Percentiles rank a stretch among this genome's conserved stretches.
Conservation (phyloP, 2,113 vertebrate species). For the Forbesichthys papilliferus region DNA sequence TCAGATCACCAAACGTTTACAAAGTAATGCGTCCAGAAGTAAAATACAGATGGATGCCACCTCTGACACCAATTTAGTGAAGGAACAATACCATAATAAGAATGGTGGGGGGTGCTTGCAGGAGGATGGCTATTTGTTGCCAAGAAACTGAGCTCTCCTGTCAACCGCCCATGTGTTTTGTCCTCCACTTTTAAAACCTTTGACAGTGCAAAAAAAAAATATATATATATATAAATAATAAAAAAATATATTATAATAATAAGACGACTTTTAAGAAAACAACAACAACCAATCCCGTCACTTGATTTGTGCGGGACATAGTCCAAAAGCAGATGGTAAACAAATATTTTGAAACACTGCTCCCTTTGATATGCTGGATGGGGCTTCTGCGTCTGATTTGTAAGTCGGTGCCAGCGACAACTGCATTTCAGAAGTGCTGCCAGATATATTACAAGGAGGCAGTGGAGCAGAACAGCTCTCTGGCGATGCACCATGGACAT, state of each 20-base stretch:
- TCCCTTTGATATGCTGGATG: conserved; percentile 65
- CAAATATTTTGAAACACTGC: conserved; percentile 68
- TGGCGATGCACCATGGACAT: conserved; percentile 73
- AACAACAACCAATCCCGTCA: conserved; percentile 39
- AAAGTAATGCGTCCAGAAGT: conserved; percentile 39
- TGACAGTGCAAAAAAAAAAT: conserved; percentile 3
- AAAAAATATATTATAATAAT: background rate
- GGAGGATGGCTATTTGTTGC: conserved; percentile 31
- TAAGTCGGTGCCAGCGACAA: conserved; percentile 68
- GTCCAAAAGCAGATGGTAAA: conserved; percentile 68
- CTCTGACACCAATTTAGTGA: conserved; percentile 39
- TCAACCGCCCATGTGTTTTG: conserved; percentile 29
- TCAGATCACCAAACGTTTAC: conserved; percentile 21
- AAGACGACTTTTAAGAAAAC: conserved; percentile 6
- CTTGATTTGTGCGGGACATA: conserved; percentile 46
- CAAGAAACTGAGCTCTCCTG: conserved; percentile 27
- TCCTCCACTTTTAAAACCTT: conserved; percentile 37
- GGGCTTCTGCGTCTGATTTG: conserved; percentile 67
- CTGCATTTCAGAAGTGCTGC: conserved; percentile 74
- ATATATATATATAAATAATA: background rate
- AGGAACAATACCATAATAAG: conserved; percentile 28
- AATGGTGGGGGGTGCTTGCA: conserved; percentile 27
- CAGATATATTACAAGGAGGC: conserved; percentile 77
- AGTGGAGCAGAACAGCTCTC: conserved; percentile 77
- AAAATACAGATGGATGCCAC: conserved; percentile 34